Conservation (phyloP, 1,140 invertebrate genomes). For the Hetaerina americana region DNA sequence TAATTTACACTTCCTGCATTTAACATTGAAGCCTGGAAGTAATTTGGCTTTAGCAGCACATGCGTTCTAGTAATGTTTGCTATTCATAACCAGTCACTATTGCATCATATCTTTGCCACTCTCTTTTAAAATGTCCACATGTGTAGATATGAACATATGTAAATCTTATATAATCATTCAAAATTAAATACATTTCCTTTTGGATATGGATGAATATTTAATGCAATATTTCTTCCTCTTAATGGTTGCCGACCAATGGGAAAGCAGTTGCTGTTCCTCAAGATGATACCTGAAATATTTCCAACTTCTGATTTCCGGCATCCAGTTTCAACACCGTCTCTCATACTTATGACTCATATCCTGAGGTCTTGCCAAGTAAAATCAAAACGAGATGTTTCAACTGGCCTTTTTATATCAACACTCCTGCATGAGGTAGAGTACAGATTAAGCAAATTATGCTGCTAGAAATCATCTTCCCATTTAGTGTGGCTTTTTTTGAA, state of each 20-base stretch:
- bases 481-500: too few species aligned
- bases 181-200: slow-evolving; percentile 11
- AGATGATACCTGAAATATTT: slow-evolving; percentile 61
- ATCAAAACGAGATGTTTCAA: slow-evolving; percentile 49
- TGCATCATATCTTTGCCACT: too few species aligned
- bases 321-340: slow-evolving; percentile 66
- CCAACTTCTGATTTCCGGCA: slow-evolving; percentile 81
- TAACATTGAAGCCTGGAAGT: too few species aligned
- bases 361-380: slow-evolving; percentile 46
- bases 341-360: slow-evolving; percentile 72
- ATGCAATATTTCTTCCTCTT: slow-evolving; percentile 22
- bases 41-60: too few species aligned
- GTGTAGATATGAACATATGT: too few species aligned
- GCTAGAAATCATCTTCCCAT: too few species aligned
- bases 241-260: too few species aligned
- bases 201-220: slow-evolving; percentile 9
- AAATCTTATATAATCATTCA: slow-evolving; percentile 7
- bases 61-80: too few species aligned
- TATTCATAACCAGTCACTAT: too few species aligned
- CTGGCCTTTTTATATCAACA: slow-evolving; percentile 62
- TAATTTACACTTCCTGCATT: too few species aligned
- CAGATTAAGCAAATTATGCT: too few species aligned
- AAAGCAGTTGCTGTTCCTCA: slow-evolving; percentile 65
- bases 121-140: too few species aligned
- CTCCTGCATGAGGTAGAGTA: slow-evolving; percentile 53